Evolutionary conservation across 2,113 vertebrate species (phyloP).

Genomic region (Sceloporus undulatus): DNA sequence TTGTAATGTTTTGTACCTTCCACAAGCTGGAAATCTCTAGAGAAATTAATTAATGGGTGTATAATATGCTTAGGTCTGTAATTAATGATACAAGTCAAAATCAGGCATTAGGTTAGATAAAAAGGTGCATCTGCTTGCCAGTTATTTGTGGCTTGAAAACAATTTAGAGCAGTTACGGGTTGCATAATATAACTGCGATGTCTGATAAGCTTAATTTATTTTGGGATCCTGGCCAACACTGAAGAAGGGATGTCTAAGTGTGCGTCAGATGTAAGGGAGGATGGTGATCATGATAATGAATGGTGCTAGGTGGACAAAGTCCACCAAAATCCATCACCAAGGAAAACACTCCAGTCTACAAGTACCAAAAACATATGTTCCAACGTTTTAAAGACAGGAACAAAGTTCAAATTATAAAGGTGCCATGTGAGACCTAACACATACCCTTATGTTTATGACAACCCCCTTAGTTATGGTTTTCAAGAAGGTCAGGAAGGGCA

Average conservation of each 20-base stretch:
- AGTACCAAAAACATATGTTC: not conserved
- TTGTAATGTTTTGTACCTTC: constrained; percentile 4
- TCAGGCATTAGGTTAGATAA: not conserved
- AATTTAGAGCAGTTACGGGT: not conserved
- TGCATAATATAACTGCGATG: not conserved
- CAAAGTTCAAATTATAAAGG: not conserved
- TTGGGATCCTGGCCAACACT: not conserved
- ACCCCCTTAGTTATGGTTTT: not conserved
- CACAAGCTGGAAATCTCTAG: constrained; percentile 12
- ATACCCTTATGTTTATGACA: not conserved
- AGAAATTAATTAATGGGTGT: not conserved
- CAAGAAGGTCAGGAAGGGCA: not conserved
- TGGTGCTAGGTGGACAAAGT: not conserved
- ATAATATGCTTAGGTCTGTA: not conserved
- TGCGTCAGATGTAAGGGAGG: not conserved
- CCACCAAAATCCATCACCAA: not conserved
- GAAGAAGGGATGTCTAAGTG: not conserved
- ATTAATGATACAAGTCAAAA: constrained; percentile 24
- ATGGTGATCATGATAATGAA: not conserved
- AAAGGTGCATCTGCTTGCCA: not conserved
- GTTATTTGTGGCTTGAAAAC: not conserved
- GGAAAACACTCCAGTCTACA: not conserved
- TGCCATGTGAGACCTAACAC: not conserved
- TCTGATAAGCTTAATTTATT: not conserved
- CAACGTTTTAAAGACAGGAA: not conserved